phyloP scores from a whole-genome alignment of 2,797 vertebrate genomes.

The Lithobates sylvaticus region DNA sequence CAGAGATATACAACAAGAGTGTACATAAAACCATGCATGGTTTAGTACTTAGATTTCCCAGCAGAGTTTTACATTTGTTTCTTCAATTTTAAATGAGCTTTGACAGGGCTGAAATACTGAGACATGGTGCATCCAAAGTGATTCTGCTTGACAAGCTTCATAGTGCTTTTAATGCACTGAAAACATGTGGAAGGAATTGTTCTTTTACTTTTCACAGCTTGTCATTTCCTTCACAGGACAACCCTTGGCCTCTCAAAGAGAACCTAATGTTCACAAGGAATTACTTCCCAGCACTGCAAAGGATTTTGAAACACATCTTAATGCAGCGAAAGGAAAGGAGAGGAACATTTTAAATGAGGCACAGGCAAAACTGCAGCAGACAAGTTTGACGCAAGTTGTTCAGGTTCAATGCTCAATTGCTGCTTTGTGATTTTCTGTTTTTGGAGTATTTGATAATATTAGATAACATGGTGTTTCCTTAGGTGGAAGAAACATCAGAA shows the following conservation, averaged over 20 bases:
- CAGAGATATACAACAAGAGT: not conserved
- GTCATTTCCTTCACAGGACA: conserved; percentile 95
- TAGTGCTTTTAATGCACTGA: conserved; percentile 85
- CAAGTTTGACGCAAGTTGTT: conserved; percentile 81
- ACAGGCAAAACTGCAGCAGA: conserved; percentile 66
- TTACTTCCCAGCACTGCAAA: conserved; percentile 87
- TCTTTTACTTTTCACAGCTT: conserved; percentile 99
- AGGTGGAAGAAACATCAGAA: conserved; percentile 66
- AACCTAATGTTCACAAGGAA: conserved; percentile 93
- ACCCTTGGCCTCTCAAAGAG: conserved; percentile 93
- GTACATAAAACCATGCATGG: not conserved
- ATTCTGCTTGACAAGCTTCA: conserved; percentile 88
- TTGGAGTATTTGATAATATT: too few relatives aligned
- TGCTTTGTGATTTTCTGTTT: not conserved
- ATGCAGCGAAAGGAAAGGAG: conserved; percentile 74
- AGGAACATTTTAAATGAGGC: conserved; percentile 71
- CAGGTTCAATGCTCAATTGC: conserved; percentile 73
- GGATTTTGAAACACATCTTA: conserved; percentile 85
- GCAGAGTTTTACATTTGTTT: conserved; percentile 78
- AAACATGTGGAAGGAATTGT: conserved; percentile 99
- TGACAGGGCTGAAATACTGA: conserved; percentile 91
- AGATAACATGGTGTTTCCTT: conserved; percentile 45
- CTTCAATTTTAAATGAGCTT: conserved; percentile 94
- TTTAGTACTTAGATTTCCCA: not conserved
- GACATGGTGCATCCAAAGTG: conserved; percentile 87